Evolutionary conservation across 2,888 invertebrate species (phyloP).

Genomic region (Cerceris rybyensis): DNA sequence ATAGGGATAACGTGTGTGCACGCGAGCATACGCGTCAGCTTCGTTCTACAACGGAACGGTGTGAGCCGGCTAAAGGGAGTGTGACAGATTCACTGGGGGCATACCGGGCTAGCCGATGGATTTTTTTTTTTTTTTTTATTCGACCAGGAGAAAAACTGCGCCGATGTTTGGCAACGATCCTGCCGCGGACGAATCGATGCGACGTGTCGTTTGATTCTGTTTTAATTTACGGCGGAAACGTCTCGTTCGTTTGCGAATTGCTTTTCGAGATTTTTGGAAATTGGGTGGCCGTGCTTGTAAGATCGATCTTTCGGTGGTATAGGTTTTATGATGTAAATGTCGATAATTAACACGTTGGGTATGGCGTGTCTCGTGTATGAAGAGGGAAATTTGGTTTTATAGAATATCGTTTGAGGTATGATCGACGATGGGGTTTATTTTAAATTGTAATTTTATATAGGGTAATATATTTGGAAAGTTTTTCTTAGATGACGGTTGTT

Average conservation of each 20-base stretch:
- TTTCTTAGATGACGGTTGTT: too few relatives aligned
- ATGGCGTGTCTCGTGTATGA: too few relatives aligned
- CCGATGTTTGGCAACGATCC: conserved; percentile 63
- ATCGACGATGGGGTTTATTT: too few relatives aligned
- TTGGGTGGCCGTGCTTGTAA: too few relatives aligned
- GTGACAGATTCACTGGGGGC: conserved; percentile 63
- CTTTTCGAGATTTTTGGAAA: too few relatives aligned
- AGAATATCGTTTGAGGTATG: too few relatives aligned
- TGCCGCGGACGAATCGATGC: conserved; percentile 25
- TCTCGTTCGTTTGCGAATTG: neutral
- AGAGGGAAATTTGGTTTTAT: too few relatives aligned
- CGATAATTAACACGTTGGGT: too few relatives aligned
- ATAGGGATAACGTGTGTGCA: conserved; percentile 29
- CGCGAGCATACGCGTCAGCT: conserved; percentile 45
- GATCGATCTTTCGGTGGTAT: too few relatives aligned
- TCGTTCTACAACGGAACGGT: conserved; percentile 45
- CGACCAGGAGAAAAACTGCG: conserved; percentile 58
- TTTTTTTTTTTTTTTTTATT: conserved; percentile 34
- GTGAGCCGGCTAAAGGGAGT: conserved; percentile 52
- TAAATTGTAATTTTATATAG: too few relatives aligned
- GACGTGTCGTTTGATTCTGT: conserved; percentile 40
- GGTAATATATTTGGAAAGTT: too few relatives aligned
- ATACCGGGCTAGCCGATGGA: conserved; percentile 51
- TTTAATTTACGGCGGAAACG: conserved; percentile 36
- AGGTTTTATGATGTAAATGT: too few relatives aligned